Evolutionary conservation across 2,888 invertebrate species (phyloP).

Genomic region (Perizoma flavofasciatum): DNA sequence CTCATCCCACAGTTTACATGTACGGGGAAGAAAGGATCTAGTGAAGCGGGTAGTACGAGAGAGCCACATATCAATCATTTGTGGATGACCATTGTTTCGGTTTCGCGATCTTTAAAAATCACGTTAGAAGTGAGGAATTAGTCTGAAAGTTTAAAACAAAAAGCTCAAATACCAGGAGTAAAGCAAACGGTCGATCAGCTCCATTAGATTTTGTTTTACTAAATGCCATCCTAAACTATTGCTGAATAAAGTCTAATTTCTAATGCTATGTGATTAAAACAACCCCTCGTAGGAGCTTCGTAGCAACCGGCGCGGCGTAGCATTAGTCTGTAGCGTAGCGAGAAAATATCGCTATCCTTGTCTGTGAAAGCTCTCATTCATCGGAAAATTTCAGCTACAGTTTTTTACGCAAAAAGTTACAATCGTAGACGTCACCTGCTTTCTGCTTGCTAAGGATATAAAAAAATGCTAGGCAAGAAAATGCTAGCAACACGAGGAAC

Average conservation of each 20-base stretch:
- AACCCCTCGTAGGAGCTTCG: slow-evolving; percentile 52
- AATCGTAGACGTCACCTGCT: too few relatives aligned
- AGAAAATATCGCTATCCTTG: slow-evolving; percentile 42
- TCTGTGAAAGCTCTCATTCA: slow-evolving; percentile 39
- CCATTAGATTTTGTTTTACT: slow-evolving; percentile 12
- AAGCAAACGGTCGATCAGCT: slow-evolving; percentile 18
- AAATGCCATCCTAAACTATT: neutral
- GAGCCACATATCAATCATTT: too few relatives aligned
- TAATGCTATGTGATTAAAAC: slow-evolving; percentile 40
- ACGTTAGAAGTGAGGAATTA: too few relatives aligned
- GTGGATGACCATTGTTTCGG: too few relatives aligned
- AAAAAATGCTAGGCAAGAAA: too few relatives aligned
- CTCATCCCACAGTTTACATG: too few relatives aligned
- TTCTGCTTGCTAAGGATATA: too few relatives aligned
- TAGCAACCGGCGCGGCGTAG: slow-evolving; percentile 55
- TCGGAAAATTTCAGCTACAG: slow-evolving; percentile 9
- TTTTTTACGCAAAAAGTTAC: too few relatives aligned
- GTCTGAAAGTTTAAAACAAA: neutral
- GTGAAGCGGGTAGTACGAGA: too few relatives aligned
- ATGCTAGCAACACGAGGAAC: too few relatives aligned
- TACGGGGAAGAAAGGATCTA: too few relatives aligned
- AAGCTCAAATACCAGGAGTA: slow-evolving; percentile 21
- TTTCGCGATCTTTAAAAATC: too few relatives aligned
- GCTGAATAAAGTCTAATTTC: slow-evolving; percentile 27
- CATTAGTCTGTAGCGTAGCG: slow-evolving; percentile 51